A percentile compares a stretch with the other conserved stretches of the same genome.
These are phyloP conservation scores for Pogona vitticeps DNA, from an alignment of 2,113 vertebrate species.

Conservation along the genomic window DNA sequence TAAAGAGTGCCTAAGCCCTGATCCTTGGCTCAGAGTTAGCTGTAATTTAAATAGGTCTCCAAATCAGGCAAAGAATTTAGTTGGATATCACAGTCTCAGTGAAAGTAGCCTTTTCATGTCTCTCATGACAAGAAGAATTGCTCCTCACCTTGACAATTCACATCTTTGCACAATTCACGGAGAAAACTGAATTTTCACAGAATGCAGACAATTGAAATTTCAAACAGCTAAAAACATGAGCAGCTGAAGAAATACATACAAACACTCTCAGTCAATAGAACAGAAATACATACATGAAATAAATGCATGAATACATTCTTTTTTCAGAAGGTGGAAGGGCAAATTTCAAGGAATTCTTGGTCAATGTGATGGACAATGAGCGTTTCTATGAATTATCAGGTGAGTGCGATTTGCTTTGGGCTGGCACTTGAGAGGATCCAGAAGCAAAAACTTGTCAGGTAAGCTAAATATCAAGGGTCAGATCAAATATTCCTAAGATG, in stretches of 20 bases:
- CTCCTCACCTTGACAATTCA: too few species aligned
- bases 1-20: background rate
- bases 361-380: background rate
- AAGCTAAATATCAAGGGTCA: background rate
- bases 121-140: background rate
- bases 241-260: too few species aligned
- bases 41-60: background rate
- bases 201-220: too few species aligned
- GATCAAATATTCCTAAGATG: background rate
- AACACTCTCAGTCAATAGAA: background rate
- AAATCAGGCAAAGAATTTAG: background rate
- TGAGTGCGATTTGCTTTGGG: background rate
- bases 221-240: too few species aligned
- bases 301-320: background rate
- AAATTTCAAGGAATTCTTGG: slow-evolving; percentile 45
- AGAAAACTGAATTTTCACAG: too few species aligned
- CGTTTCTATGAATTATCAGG: slow-evolving; percentile 37
- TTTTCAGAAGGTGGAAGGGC: slow-evolving; percentile 44
- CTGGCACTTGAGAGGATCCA: background rate
- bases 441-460: background rate
- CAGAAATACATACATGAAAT: background rate
- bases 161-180: too few species aligned
- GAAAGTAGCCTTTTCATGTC: too few species aligned
- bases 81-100: too few species aligned
- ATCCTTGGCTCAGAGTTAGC: background rate